Percentiles rank a stretch among this genome's conserved stretches.
Conservation (phyloP, 2,888 invertebrate genomes). For the Nezara viridula region DNA sequence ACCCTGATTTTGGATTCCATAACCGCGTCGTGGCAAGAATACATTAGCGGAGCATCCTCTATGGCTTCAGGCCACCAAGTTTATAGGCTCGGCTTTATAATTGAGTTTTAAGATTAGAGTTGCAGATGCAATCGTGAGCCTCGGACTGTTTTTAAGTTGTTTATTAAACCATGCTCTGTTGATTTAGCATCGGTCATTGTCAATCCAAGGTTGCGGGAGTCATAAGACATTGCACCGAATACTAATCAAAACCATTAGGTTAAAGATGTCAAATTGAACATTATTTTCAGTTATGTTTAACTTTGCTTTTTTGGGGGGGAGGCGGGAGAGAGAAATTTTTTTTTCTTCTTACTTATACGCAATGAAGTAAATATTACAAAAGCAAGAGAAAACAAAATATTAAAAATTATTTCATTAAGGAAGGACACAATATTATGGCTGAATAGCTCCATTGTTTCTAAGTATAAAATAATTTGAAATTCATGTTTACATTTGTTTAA, state of each 20-base stretch:
- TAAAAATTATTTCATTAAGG: too few relatives aligned
- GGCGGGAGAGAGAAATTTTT: too few relatives aligned
- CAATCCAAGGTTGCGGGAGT: not conserved
- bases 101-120: not conserved
- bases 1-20: constrained; percentile 33
- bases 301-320: too few relatives aligned
- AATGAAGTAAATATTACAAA: too few relatives aligned
- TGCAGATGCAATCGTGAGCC: constrained; percentile 15
- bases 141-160: not conserved
- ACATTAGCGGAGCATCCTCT: constrained; percentile 2
- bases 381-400: too few relatives aligned
- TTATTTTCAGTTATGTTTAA: too few relatives aligned
- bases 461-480: too few relatives aligned
- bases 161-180: not conserved
- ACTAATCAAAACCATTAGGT: not conserved
- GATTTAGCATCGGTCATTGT: not conserved
- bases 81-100: not conserved
- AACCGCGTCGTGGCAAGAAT: constrained; percentile 15
- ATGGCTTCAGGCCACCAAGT: not conserved
- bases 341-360: too few relatives aligned
- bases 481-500: too few relatives aligned
- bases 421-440: too few relatives aligned
- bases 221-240: not conserved
- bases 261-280: not conserved
- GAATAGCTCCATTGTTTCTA: too few relatives aligned